Conservation (phyloP, 92 coral and sea anemone genomes). For the Parazoanthus swiftii region DNA sequence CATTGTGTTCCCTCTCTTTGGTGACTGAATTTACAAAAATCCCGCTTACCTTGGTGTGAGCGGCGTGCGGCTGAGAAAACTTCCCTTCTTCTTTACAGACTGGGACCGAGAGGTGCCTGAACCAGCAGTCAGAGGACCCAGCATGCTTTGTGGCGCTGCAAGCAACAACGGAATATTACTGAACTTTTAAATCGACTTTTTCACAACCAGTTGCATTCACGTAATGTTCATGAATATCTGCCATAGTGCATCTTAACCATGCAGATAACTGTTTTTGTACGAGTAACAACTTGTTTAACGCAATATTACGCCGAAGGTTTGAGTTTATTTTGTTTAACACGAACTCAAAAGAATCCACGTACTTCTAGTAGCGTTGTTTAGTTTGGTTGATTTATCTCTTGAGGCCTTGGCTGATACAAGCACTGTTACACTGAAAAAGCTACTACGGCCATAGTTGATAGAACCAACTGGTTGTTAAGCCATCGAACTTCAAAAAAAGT, state of each 20-base stretch:
- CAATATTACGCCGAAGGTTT: not conserved
- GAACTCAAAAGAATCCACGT: not conserved
- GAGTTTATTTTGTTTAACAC: no score
- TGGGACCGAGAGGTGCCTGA: conserved; percentile 52
- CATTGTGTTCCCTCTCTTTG: not conserved
- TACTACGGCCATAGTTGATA: no score
- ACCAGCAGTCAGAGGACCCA: conserved; percentile 80
- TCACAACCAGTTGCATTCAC: not conserved
- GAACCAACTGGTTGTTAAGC: no score
- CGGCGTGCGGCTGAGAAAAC: conserved; percentile 93
- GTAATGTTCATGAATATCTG: not conserved
- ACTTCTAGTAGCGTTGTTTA: not conserved
- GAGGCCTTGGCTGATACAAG: not conserved
- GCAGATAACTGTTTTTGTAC: no score
- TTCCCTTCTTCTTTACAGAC: conserved; percentile 93
- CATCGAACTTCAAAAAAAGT: no score
- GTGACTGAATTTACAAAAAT: not conserved
- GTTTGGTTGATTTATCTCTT: not conserved
- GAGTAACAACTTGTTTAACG: no score
- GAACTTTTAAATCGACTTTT: not conserved
- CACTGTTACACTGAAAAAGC: not conserved
- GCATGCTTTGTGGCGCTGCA: conserved; percentile 96
- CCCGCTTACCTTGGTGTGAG: conserved; percentile 88
- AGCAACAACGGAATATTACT: not conserved
- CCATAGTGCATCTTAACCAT: not conserved